phyloP scores from a whole-genome alignment of 2,113 vertebrate genomes.

The Cnemophilus loriae region DNA sequence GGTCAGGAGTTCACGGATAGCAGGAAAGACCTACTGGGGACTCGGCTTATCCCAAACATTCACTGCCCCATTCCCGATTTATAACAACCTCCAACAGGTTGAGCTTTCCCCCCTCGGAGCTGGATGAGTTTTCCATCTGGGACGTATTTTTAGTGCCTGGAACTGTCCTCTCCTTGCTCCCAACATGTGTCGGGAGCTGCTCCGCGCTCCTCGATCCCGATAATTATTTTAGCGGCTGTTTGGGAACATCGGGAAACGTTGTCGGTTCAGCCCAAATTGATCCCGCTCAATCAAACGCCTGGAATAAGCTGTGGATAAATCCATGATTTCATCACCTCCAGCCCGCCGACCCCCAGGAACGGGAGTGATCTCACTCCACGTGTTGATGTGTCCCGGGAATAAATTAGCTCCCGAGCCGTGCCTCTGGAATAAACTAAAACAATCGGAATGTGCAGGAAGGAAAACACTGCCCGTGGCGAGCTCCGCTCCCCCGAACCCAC shows the following conservation, averaged over 20 bases:
- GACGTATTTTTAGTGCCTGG: slow-evolving; percentile 65
- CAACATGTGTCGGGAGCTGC: slow-evolving; percentile 73
- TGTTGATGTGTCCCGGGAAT: slow-evolving; percentile 80
- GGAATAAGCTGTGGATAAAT: slow-evolving; percentile 81
- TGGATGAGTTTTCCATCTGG: slow-evolving; percentile 76
- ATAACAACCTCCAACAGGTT: slow-evolving; percentile 61
- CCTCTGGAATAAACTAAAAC: slow-evolving; percentile 84
- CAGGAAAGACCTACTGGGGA: slow-evolving; percentile 82
- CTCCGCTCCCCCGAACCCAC: slow-evolving; percentile 47
- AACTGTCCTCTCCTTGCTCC: slow-evolving; percentile 42
- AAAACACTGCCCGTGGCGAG: slow-evolving; percentile 77
- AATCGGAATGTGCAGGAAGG: slow-evolving; percentile 79
- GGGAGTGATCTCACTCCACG: slow-evolving; percentile 75
- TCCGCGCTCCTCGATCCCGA: slow-evolving; percentile 43
- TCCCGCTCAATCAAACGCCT: slow-evolving; percentile 72
- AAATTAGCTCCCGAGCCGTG: slow-evolving; percentile 87
- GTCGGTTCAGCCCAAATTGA: slow-evolving; percentile 45
- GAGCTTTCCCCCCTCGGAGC: neutral
- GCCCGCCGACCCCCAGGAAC: slow-evolving; percentile 54
- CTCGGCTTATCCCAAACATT: slow-evolving; percentile 77
- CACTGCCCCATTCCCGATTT: slow-evolving; percentile 71
- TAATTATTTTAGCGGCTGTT: slow-evolving; percentile 76
- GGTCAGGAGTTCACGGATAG: slow-evolving; percentile 93
- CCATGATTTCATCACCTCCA: slow-evolving; percentile 83
- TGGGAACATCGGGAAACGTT: slow-evolving; percentile 30